phyloP scores from a whole-genome alignment of 2,888 invertebrate genomes.

The Drosophila cracens region DNA sequence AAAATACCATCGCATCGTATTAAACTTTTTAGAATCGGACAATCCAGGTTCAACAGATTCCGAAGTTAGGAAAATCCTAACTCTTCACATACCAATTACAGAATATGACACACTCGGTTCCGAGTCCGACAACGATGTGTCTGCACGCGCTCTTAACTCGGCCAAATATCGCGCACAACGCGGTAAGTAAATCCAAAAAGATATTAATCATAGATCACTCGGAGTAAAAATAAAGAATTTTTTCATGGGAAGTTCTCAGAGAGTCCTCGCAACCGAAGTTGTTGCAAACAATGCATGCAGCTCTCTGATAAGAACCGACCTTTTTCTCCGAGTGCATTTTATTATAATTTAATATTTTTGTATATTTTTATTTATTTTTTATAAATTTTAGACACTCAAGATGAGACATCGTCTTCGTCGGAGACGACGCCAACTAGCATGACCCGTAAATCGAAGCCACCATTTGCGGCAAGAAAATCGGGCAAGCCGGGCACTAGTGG shows the following conservation, averaged over 20 bases:
- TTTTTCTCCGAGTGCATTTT: background rate
- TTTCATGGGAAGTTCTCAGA: background rate
- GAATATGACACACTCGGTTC: slow-evolving; percentile 94
- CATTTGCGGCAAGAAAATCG: slow-evolving; percentile 89
- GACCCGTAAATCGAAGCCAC: slow-evolving; percentile 89
- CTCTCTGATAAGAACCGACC: background rate
- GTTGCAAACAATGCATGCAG: background rate
- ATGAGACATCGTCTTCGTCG: slow-evolving; percentile 92
- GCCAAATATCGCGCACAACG: slow-evolving; percentile 85
- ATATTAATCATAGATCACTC: background rate
- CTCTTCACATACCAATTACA: slow-evolving; percentile 96
- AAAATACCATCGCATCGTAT: slow-evolving; percentile 84
- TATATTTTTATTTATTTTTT: background rate
- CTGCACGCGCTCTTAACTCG: slow-evolving; percentile 87
- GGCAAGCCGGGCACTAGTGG: slow-evolving; percentile 86
- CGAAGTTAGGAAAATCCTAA: slow-evolving; percentile 96
- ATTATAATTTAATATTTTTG: background rate
- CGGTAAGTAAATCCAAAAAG: slow-evolving; percentile 68
- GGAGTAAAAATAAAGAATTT: background rate
- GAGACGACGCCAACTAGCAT: slow-evolving; percentile 90
- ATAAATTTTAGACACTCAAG: slow-evolving; percentile 87
- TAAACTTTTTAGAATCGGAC: slow-evolving; percentile 92
- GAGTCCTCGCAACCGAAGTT: background rate
- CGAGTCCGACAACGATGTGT: slow-evolving; percentile 92
- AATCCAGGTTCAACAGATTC: slow-evolving; percentile 97